Percentiles rank a stretch among this genome's conserved stretches.
Evolutionary conservation across 2,113 vertebrate genomes (phyloP).

Genomic region (Phaetusa simplex): DNA sequence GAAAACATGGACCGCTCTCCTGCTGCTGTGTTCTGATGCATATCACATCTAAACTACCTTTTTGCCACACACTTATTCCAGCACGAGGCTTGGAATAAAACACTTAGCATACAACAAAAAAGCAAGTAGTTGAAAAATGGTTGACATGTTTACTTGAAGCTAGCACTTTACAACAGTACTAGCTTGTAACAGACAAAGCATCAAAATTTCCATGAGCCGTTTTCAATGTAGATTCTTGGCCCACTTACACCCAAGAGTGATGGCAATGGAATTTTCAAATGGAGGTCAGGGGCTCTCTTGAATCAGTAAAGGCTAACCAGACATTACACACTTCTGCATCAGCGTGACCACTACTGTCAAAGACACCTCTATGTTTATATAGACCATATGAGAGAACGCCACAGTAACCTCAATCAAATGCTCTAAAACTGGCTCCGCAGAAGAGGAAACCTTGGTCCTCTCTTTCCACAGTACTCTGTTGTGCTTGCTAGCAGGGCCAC

Average conservation of each 20-base stretch:
- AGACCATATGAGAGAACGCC: not conserved
- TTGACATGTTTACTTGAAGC: not conserved
- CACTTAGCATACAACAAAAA: not conserved
- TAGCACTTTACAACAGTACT: not conserved
- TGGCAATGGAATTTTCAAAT: not conserved
- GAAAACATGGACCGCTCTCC: not conserved
- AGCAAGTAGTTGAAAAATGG: not conserved
- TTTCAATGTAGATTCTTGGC: not conserved
- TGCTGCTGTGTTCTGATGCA: not conserved
- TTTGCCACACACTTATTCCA: not conserved
- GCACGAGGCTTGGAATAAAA: not conserved
- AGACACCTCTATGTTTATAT: not conserved
- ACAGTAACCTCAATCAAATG: not conserved
- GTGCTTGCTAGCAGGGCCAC: not conserved
- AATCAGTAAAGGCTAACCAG: not conserved
- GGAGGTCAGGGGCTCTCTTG: not conserved
- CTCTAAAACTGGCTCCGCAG: not conserved
- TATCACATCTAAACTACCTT: not conserved
- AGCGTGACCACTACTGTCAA: not conserved
- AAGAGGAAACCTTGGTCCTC: not conserved
- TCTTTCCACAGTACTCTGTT: not conserved
- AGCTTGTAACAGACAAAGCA: not conserved
- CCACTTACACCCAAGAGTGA: not conserved
- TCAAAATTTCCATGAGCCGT: not conserved
- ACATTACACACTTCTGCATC: not conserved